Percentiles rank a stretch among this genome's conserved stretches.
phyloP scores from a whole-genome alignment of 1,140 invertebrate species.

The Muscidifurax raptorellus region DNA sequence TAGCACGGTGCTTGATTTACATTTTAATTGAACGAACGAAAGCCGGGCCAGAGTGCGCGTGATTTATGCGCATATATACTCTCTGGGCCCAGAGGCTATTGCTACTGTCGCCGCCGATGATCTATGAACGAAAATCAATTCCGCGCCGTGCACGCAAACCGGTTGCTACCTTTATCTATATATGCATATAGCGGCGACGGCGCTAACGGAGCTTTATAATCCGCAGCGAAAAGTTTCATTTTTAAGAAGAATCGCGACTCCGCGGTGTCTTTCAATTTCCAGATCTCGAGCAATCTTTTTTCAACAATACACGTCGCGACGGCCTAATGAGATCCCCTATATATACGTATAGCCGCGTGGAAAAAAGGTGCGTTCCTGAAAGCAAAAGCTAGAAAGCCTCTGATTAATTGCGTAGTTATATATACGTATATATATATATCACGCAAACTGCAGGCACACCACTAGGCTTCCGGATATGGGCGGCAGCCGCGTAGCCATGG shows the following conservation, averaged over 20 bases:
- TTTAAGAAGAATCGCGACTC: neutral
- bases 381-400: neutral
- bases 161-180: slow-evolving; percentile 49
- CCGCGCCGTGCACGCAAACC: slow-evolving; percentile 49
- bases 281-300: neutral
- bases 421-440: too few relatives aligned
- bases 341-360: neutral
- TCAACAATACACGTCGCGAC: slow-evolving; percentile 11
- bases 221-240: neutral
- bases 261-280: neutral
- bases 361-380: neutral
- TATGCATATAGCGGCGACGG: neutral
- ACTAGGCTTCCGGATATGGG: slow-evolving; percentile 21
- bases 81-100: slow-evolving; percentile 29
- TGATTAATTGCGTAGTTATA: slow-evolving; percentile 47
- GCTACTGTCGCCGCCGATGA: slow-evolving; percentile 57
- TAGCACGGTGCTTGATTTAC: slow-evolving; percentile 62
- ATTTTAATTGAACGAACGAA: slow-evolving; percentile 70
- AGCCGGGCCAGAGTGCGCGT: slow-evolving; percentile 46
- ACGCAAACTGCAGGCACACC: too few relatives aligned
- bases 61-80: slow-evolving; percentile 59
- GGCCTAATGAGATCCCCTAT: slow-evolving; percentile 24
- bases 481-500: slow-evolving; percentile 35
- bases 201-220: neutral
- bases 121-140: slow-evolving; percentile 63